A percentile compares a stretch with the other conserved stretches of the same genome.
phyloP scores from a whole-genome alignment of 2,113 vertebrate genomes.

The Saguinus midas region DNA sequence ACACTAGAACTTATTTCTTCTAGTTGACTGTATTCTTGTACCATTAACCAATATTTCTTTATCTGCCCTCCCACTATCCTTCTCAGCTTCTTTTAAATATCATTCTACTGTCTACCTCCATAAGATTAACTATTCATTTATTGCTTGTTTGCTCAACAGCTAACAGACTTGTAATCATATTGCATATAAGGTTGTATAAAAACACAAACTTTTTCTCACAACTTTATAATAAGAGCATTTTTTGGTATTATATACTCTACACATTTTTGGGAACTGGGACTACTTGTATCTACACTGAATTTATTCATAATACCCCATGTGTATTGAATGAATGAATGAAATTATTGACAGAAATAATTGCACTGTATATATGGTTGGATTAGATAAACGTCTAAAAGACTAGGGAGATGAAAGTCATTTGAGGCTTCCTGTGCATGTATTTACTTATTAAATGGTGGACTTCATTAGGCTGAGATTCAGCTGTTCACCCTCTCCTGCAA shows the following conservation, averaged over 20 bases:
- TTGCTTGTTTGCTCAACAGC: not conserved
- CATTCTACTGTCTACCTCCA: not conserved
- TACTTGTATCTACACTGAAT: not conserved
- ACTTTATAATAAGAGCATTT: not conserved
- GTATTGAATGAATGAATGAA: not conserved
- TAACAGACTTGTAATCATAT: not conserved
- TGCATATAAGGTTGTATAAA: not conserved
- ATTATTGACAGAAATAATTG: not conserved
- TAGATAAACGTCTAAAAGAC: not conserved
- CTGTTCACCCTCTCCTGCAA: not conserved
- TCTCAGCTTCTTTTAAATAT: not conserved
- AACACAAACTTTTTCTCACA: not conserved
- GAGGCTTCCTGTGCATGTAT: not conserved
- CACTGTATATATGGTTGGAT: not conserved
- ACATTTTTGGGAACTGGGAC: not conserved
- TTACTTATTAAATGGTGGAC: not conserved
- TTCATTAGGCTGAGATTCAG: not conserved
- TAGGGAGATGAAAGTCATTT: not conserved
- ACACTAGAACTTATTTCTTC: not conserved
- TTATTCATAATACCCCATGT: not conserved
- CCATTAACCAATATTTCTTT: not conserved
- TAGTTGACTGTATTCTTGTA: not conserved
- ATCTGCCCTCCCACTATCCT: not conserved
- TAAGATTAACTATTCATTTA: not conserved
- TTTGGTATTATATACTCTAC: not conserved